A percentile compares a stretch with the other conserved stretches of the same genome.
Conservation (phyloP, 2,888 invertebrate species). For the Cephus sareptanus region DNA sequence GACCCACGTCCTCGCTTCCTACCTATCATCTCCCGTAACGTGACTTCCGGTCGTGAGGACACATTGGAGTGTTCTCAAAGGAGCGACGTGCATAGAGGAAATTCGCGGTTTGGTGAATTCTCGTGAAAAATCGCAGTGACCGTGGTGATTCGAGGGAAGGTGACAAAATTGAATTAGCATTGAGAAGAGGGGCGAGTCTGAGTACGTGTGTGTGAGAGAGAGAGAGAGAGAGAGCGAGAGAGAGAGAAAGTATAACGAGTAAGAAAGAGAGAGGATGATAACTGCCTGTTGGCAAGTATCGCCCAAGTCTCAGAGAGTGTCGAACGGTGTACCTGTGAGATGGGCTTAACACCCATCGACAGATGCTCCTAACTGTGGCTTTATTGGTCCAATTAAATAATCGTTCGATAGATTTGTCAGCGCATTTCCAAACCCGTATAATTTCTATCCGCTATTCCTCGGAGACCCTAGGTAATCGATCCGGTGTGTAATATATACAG, state of each 20-base stretch:
- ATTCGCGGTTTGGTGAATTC: background rate
- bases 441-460: background rate
- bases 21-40: background rate
- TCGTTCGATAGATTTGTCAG: background rate
- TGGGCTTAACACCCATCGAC: slow-evolving; percentile 17
- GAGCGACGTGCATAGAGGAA: background rate
- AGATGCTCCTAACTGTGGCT: background rate
- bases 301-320: background rate
- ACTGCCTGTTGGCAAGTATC: background rate
- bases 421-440: background rate
- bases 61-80: too few relatives aligned
- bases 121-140: background rate
- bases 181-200: background rate
- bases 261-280: background rate
- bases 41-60: background rate
- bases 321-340: slow-evolving; percentile 24
- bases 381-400: slow-evolving; percentile 30
- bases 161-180: background rate
- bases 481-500: background rate
- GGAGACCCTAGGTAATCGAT: background rate
- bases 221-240: background rate
- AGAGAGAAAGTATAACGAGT: slow-evolving; percentile 4
- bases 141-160: background rate
- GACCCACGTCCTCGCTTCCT: background rate
- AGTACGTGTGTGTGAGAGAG: background rate